A percentile compares a stretch with the other conserved stretches of the same genome.
Evolutionary conservation across 2,113 vertebrate genomes (phyloP).

Genomic region (Bubalus kerabau): DNA sequence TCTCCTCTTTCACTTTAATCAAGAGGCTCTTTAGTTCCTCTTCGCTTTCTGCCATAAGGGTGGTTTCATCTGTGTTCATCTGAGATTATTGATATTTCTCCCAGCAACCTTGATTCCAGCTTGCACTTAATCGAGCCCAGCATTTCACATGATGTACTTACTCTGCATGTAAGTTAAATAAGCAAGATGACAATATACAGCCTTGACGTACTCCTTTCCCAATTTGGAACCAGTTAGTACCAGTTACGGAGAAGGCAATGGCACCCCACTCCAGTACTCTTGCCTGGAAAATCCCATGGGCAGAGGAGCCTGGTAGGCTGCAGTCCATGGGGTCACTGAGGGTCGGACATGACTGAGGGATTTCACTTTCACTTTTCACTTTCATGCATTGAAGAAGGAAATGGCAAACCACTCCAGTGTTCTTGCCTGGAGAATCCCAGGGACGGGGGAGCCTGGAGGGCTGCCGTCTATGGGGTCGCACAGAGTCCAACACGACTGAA

Average conservation of each 20-base stretch:
- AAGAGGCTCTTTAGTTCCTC: background rate
- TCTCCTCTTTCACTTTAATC: background rate
- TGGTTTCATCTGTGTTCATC: background rate
- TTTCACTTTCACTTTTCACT: too few relatives aligned
- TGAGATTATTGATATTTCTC: background rate
- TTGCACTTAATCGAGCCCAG: background rate
- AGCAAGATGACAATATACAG: background rate
- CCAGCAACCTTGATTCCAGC: background rate
- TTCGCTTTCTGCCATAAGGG: accelerated
- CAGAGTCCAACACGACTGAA: too few relatives aligned
- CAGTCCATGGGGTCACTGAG: too few relatives aligned
- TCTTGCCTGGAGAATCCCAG: too few relatives aligned
- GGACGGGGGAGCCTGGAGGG: too few relatives aligned
- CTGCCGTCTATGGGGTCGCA: too few relatives aligned
- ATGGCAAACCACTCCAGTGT: too few relatives aligned
- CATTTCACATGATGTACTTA: background rate
- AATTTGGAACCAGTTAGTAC: background rate
- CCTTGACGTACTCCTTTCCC: accelerated
- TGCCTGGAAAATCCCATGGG: too few relatives aligned
- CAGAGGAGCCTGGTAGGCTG: too few relatives aligned
- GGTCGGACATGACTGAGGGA: too few relatives aligned
- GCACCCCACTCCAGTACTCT: too few relatives aligned
- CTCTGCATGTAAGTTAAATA: background rate
- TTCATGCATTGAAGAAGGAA: too few relatives aligned
- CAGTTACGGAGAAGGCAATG: background rate